Evolutionary conservation across 2,888 invertebrate genomes (phyloP).

Genomic region (Fabriciana adippe): DNA sequence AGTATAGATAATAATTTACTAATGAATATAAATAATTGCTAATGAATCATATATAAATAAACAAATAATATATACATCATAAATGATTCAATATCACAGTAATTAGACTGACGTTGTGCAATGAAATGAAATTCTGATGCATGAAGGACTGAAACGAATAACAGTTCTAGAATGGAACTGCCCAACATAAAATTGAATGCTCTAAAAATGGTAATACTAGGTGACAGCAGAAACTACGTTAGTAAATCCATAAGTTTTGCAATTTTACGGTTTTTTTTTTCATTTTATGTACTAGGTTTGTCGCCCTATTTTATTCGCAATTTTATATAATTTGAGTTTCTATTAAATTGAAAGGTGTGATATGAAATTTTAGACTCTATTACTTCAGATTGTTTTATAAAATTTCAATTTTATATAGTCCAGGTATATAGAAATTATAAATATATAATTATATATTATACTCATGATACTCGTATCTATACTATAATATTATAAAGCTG

Average conservation of each 20-base stretch:
- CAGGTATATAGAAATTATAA: no score
- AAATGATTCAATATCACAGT: neutral
- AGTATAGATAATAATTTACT: no score
- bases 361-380: no score
- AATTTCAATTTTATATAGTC: no score
- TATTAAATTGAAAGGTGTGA: neutral
- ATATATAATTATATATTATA: no score
- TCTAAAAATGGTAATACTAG: conserved; percentile 70
- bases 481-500: no score
- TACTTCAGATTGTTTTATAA: no score
- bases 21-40: no score
- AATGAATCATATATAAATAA: neutral
- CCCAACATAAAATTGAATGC: conserved; percentile 74
- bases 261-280: neutral
- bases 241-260: conserved; percentile 3
- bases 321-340: neutral
- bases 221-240: conserved; percentile 31
- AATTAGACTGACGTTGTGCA: neutral
- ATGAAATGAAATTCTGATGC: conserved; percentile 7
- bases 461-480: no score
- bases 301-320: no score
- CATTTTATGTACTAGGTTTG: neutral
- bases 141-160: neutral
- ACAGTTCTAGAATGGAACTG: conserved; percentile 42
- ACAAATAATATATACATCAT: neutral